These are phyloP conservation scores for Pterobdella sp. DNA, from an alignment of 2,888 invertebrate genomes.

Conservation along the genomic window DNA sequence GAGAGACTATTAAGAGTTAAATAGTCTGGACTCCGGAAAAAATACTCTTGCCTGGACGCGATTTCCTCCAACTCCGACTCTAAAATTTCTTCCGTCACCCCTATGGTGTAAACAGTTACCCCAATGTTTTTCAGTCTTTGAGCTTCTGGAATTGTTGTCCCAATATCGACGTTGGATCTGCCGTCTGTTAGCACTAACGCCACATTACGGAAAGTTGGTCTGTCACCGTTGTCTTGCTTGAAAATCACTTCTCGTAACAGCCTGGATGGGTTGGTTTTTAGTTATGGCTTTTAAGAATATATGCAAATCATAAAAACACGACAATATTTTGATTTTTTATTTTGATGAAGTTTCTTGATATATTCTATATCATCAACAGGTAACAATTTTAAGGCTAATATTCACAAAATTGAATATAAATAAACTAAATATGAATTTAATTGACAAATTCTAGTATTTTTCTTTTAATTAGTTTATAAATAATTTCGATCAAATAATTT, in stretches of 20 bases:
- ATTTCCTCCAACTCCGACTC: slow-evolving; percentile 5
- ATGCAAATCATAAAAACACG: too few species aligned
- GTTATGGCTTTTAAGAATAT: too few species aligned
- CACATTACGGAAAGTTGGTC: slow-evolving; percentile 27
- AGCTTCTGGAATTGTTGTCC: slow-evolving; percentile 22
- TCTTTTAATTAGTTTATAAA: too few species aligned
- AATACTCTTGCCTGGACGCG: slow-evolving; percentile 17
- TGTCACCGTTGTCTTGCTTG: slow-evolving; percentile 22
- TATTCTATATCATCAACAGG: too few species aligned
- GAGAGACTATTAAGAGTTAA: neutral
- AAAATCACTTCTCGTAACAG: slow-evolving; percentile 24
- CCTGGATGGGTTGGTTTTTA: neutral
- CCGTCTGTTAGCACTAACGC: slow-evolving; percentile 34
- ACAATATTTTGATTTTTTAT: too few species aligned
- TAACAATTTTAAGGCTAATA: too few species aligned
- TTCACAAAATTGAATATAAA: too few species aligned
- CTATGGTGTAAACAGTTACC: slow-evolving; percentile 24
- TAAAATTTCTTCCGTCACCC: slow-evolving; percentile 16
- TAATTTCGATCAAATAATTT: too few species aligned
- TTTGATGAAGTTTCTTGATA: too few species aligned
- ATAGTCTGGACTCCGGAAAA: neutral
- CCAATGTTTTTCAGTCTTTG: slow-evolving; percentile 9
- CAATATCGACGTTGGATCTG: slow-evolving; percentile 26
- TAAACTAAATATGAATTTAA: too few species aligned
- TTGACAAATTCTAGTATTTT: too few species aligned